Base-by-base conservation (phyloP, 2,888 invertebrate genomes). In the Flexamia atlantica region DNA sequence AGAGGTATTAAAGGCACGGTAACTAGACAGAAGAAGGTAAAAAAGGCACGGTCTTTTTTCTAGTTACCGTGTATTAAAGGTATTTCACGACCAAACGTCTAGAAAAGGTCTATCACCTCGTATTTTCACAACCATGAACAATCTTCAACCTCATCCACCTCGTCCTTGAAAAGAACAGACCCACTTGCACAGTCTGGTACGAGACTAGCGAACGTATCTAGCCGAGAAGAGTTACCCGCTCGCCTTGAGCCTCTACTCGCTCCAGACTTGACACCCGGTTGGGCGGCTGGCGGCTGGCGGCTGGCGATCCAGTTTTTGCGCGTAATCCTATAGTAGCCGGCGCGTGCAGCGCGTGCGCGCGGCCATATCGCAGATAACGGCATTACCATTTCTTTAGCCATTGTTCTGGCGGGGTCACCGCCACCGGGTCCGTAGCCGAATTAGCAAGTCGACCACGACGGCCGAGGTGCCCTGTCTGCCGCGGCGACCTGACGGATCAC, bases 351-450 rank as follows among this genome's bases (percentile, higher is more conserved):
- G 72, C 23, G 72, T 23, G 72, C 72, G 72, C 72, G 72, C 7
- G 50, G 46, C 50, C 74, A 76, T 76, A 76, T 76, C 74, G 28
- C 74, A 46, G 74, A n/a, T 76, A 76, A 76, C 74, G 74, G 74
- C 25, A 46, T 76, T 50, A 76, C 74, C 74, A 50, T 76, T 46
- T 76, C 74, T 72, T 72, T 20, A 42, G 20, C 72, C 42, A 72
- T 72, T 72, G 72, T 72, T 72, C 46, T 28, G 46, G 42, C 9
- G 74, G 28, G 72, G 74, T 76, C 72, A 42, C 20, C 42, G 42
- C 9, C 32, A 28, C 60, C 7, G 25, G 60, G 30, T 53, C 46
- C 17, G 46, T 23, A 64, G 64, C 30, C 64, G 64, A 64, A 64
- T 64, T 64, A 64, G 30, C 64, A 64, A 64, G 64, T 64, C 64